Base-by-base conservation (phyloP, 1,140 invertebrate species). In the Gerris buenoi region DNA sequence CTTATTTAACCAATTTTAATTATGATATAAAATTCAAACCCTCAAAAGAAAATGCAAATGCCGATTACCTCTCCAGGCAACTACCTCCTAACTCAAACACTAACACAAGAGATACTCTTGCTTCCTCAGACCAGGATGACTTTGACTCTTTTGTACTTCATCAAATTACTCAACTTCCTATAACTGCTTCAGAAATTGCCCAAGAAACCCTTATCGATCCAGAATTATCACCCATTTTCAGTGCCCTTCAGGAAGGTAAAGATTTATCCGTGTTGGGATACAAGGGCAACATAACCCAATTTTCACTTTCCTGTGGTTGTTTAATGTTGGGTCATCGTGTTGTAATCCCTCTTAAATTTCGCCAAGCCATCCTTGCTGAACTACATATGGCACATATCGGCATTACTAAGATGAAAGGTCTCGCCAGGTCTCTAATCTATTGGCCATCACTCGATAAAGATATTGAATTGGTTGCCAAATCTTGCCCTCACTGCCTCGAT, bases 11-110 rank as follows among this genome's bases (percentile, higher is more conserved):
- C 2, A 73, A 69, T 1, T 78, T 74, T 70, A 67, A 76, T 66
- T 79, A 75, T 68, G 67, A 70, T 46, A 75, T 78, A n/a, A 68
- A 74, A 69, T 72, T 75, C 69, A 68, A 73, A 27, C 68, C 68
- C 18, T 67, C 71, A 28, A 46, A 33, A n/a, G 67, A 74, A 56
- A 72, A 76, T 68, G 56, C 22, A 1, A 67, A 71, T 57, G 75
- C 75, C 1, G 75, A 77, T 70, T 71, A 65, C 26, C 66, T 76
- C 22, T 74, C 73, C 3, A 58, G 76, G 22, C 65, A 74, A 18
- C 67, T 18, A 46, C n/a, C n/a, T n/a, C n/a, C n/a, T n/a, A n/a
- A n/a, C n/a, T n/a, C n/a, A n/a, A n/a, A n/a, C n/a, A n/a, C n/a
- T n/a, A n/a, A n/a, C n/a, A n/a, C n/a, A n/a, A n/a, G n/a, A n/a